Evolutionary conservation across 2,797 vertebrate genomes (phyloP).

Genomic region (Synanceia verrucosa): DNA sequence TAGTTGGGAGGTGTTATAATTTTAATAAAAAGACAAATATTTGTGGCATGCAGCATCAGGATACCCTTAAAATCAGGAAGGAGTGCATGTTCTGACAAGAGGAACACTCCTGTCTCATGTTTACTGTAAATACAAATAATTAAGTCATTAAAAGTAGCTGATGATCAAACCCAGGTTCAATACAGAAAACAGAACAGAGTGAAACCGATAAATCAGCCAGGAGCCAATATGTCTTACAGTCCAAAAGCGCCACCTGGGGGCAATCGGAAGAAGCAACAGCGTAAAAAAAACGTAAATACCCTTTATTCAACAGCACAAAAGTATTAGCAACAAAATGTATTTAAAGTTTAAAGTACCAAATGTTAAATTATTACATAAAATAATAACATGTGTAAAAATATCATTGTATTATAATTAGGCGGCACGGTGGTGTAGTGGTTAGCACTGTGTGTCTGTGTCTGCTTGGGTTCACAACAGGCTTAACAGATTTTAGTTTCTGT

Average conservation of each 20-base stretch:
- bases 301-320: not conserved
- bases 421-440: too few relatives aligned
- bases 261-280: not conserved
- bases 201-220: not conserved
- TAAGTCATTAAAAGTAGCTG: not conserved
- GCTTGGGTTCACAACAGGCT: too few relatives aligned
- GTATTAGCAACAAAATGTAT: not conserved
- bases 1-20: not conserved
- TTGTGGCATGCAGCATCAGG: not conserved
- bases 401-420: too few relatives aligned
- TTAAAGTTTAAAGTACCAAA: not conserved
- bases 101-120: not conserved
- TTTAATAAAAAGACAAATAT: not conserved
- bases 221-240: not conserved
- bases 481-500: too few relatives aligned
- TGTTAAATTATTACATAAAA: not conserved
- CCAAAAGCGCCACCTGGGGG: conserved; percentile 57
- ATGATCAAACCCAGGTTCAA: conserved; percentile 26
- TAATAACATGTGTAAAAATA: not conserved
- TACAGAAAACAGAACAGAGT: conserved; percentile 53
- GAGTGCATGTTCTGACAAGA: not conserved
- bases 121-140: conserved; percentile 8
- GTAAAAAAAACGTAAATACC: not conserved
- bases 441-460: too few relatives aligned
- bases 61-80: not conserved